Percentiles rank a stretch among this genome's conserved stretches.
Conservation (phyloP, 1,140 invertebrate genomes). For the Orius insidiosus region DNA sequence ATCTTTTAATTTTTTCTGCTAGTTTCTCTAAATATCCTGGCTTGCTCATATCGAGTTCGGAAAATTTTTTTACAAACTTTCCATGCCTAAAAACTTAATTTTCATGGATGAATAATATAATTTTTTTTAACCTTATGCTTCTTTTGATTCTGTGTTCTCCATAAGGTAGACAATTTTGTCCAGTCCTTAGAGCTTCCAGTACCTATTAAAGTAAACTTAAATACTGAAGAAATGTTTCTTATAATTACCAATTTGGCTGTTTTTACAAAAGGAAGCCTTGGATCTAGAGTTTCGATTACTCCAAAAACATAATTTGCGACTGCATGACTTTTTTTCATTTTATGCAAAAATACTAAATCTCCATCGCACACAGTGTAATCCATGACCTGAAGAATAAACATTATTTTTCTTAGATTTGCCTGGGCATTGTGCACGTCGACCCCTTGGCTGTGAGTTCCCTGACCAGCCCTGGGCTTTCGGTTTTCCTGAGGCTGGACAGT, state of each 20-base stretch:
- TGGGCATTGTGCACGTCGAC: not conserved
- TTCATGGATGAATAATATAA: too few species aligned
- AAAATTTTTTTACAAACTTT: not conserved
- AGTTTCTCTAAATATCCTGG: constrained; percentile 7
- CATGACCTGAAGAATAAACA: not conserved
- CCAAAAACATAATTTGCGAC: not conserved
- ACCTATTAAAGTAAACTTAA: too few species aligned
- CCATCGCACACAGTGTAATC: constrained; percentile 2
- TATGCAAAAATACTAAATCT: constrained; percentile 5
- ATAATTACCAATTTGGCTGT: not conserved
- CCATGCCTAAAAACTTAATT: too few species aligned
- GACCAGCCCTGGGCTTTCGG: too few species aligned
- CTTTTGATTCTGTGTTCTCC: constrained; percentile 1
- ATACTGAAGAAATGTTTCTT: too few species aligned
- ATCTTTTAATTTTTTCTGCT: constrained; percentile 1
- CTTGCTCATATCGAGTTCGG: constrained; percentile 5
- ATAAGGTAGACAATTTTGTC: constrained; percentile 4
- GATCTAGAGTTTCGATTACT: constrained; percentile 1
- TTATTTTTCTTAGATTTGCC: not conserved
- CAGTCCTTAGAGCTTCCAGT: constrained; percentile 1
- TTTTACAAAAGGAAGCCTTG: not conserved
- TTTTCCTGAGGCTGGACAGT: too few species aligned
- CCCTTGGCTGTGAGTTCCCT: too few species aligned
- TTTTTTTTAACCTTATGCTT: not conserved
- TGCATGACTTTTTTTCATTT: not conserved